Conservation (phyloP, 2,113 vertebrate genomes). For the Hyperoodon ampullatus region DNA sequence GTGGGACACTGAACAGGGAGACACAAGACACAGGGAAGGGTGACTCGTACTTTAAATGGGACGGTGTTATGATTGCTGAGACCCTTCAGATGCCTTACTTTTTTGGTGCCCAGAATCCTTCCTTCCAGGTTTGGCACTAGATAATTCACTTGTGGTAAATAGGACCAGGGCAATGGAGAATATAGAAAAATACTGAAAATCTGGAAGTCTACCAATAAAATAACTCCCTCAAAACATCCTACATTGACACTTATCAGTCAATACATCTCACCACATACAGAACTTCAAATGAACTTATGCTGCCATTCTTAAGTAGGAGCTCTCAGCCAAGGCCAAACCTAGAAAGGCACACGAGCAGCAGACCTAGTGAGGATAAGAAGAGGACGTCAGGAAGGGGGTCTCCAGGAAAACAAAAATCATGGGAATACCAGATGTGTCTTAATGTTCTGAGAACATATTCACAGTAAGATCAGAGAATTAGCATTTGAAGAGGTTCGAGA, state of each 20-base stretch:
- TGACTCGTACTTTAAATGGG: not conserved
- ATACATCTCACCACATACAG: not conserved
- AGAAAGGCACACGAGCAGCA: rapidly evolving
- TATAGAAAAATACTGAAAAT: not conserved
- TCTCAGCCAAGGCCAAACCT: not conserved
- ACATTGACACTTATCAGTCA: not conserved
- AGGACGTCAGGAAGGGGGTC: rapidly evolving
- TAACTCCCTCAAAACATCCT: not conserved
- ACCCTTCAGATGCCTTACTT: not conserved
- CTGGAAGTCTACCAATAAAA: not conserved
- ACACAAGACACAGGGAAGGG: not conserved
- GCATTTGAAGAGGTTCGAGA: not conserved
- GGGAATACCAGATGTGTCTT: not conserved
- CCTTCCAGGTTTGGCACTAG: not conserved
- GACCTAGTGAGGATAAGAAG: not conserved
- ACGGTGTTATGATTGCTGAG: no score
- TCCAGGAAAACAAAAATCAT: not conserved
- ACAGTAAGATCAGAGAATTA: not conserved
- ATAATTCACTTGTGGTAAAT: not conserved
- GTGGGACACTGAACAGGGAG: not conserved
- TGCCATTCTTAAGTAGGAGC: not conserved
- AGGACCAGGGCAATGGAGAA: not conserved
- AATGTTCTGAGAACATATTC: not conserved
- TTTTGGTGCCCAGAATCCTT: not conserved
- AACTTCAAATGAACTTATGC: not conserved